Evolutionary conservation across 2,113 vertebrate species (phyloP).

Genomic region (Brachyistius frenatus): DNA sequence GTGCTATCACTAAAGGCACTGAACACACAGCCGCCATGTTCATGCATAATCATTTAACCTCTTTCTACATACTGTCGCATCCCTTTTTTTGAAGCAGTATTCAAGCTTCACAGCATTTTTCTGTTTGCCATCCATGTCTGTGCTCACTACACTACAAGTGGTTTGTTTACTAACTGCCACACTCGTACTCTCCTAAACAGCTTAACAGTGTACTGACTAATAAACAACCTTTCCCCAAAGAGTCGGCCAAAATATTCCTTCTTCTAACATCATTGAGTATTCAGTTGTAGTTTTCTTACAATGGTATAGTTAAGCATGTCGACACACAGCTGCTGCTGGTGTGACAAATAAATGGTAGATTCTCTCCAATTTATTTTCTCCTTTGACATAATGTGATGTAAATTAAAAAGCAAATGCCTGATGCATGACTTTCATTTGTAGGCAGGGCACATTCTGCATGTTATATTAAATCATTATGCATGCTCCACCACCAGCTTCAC

Average conservation of each 20-base stretch:
- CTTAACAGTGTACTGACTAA: not conserved
- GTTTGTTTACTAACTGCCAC: constrained; percentile 10
- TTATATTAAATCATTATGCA: not conserved
- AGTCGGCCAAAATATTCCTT: not conserved
- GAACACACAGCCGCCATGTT: not conserved
- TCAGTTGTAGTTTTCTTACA: not conserved
- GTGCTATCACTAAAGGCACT: not conserved
- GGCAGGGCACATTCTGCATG: constrained; percentile 16
- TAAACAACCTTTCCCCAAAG: not conserved
- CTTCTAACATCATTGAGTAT: not conserved
- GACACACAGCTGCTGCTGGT: no score
- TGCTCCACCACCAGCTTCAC: not conserved
- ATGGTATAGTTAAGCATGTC: not conserved
- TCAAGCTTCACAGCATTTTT: not conserved
- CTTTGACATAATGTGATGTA: not conserved
- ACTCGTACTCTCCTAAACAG: not conserved
- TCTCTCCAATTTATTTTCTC: not conserved
- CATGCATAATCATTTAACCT: not conserved
- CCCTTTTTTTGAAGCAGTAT: no score
- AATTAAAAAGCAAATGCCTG: not conserved
- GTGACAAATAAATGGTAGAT: no score
- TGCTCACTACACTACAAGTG: not conserved
- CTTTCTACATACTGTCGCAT: no score
- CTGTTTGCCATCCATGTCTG: not conserved
- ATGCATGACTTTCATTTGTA: constrained; percentile 2